Conservation (phyloP, 2,888 invertebrate species). For the Blomia tropicalis region DNA sequence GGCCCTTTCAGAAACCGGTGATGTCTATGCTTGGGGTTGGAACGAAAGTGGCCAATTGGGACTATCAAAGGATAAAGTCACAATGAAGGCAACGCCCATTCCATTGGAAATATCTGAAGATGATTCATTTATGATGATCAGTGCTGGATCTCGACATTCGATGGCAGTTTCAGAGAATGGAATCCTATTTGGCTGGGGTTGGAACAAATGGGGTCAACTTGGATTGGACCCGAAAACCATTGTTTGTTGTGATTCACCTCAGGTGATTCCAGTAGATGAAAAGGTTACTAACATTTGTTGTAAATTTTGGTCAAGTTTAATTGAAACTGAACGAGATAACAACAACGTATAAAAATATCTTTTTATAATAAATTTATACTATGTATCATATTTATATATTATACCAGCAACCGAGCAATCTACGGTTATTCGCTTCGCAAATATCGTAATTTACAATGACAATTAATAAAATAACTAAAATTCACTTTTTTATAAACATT, state of each 20-base stretch:
- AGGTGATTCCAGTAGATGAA: slow-evolving; percentile 18
- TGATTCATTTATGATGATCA: slow-evolving; percentile 12
- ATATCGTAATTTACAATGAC: no score
- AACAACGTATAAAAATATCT: neutral
- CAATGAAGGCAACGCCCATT: slow-evolving; percentile 9
- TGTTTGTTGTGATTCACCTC: neutral
- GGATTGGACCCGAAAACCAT: slow-evolving; percentile 14
- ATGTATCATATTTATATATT: no score
- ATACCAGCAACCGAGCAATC: no score
- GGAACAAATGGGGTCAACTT: slow-evolving; percentile 25
- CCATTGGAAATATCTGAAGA: slow-evolving; percentile 18
- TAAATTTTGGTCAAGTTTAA: slow-evolving; percentile 25
- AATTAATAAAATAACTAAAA: no score
- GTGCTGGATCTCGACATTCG: slow-evolving; percentile 24
- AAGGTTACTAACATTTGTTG: slow-evolving; percentile 16
- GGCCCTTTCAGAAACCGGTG: slow-evolving; percentile 46
- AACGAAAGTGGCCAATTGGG: slow-evolving; percentile 75
- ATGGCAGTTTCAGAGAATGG: slow-evolving; percentile 25
- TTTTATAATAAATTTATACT: no score
- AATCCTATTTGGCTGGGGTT: slow-evolving; percentile 18
- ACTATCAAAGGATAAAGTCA: slow-evolving; percentile 33
- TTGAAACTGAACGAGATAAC: slow-evolving; percentile 21
- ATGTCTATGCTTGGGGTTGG: slow-evolving; percentile 79
- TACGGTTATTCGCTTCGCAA: no score
- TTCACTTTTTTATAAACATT: no score